phyloP scores from a whole-genome alignment of 2,888 invertebrate species.

The Prenolepis imparis region DNA sequence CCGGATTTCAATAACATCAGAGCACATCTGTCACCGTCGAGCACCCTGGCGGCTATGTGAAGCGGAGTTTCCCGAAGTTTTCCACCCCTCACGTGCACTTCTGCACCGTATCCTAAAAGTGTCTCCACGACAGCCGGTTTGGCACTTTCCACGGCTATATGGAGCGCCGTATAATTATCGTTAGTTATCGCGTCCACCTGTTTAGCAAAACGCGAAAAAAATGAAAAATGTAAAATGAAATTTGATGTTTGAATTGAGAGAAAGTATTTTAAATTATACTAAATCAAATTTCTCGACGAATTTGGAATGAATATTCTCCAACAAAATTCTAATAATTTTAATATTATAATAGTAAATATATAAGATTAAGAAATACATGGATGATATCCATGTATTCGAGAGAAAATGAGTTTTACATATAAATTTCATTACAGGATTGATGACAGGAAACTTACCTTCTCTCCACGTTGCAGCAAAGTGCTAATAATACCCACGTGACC shows the following conservation, averaged over 20 bases:
- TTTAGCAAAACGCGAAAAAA: neutral
- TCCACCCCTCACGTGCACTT: slow-evolving; percentile 97
- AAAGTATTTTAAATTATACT: neutral
- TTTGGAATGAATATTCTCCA: neutral
- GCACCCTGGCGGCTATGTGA: slow-evolving; percentile 98
- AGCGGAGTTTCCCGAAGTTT: slow-evolving; percentile 97
- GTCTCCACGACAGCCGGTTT: slow-evolving; percentile 98
- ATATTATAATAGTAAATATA: neutral
- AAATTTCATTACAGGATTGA: neutral
- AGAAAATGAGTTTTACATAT: neutral
- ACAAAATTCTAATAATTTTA: neutral
- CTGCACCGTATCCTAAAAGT: slow-evolving; percentile 97
- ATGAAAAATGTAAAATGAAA: neutral
- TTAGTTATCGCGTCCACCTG: slow-evolving; percentile 85
- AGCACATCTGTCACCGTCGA: slow-evolving; percentile 97
- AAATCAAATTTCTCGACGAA: neutral
- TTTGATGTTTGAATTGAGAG: neutral
- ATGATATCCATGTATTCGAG: neutral
- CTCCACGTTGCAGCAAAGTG: slow-evolving; percentile 97
- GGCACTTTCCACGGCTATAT: slow-evolving; percentile 98
- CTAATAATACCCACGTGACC: slow-evolving; percentile 99
- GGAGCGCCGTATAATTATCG: slow-evolving; percentile 98
- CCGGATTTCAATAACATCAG: slow-evolving; percentile 99
- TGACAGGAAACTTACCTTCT: slow-evolving; percentile 90
- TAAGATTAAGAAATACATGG: neutral